Evolutionary conservation across 2,888 invertebrate species (phyloP).

Genomic region (Pachycephus smyrnensis): DNA sequence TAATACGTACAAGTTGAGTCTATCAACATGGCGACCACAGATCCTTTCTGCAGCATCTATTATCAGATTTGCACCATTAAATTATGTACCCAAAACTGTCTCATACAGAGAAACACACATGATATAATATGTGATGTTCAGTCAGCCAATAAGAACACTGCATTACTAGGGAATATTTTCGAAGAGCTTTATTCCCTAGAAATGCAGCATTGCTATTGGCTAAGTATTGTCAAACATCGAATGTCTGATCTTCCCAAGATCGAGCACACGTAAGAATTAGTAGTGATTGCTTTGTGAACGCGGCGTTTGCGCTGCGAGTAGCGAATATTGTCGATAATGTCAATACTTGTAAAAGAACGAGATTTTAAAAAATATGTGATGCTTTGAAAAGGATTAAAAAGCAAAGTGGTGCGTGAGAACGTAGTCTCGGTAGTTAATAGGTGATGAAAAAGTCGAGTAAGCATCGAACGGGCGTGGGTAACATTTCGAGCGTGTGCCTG

Average conservation of each 20-base stretch:
- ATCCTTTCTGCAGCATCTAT: too few relatives aligned
- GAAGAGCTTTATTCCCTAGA: not conserved
- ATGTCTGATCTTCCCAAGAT: not conserved
- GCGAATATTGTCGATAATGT: slow-evolving; percentile 53
- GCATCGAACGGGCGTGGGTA: slow-evolving; percentile 56
- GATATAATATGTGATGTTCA: not conserved
- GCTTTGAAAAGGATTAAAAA: slow-evolving; percentile 15
- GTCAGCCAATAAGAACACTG: not conserved
- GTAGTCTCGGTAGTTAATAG: slow-evolving; percentile 21
- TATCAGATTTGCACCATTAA: too few relatives aligned
- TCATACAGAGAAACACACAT: not conserved
- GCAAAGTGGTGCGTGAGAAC: slow-evolving; percentile 5
- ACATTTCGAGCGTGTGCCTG: slow-evolving; percentile 55
- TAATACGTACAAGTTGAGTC: too few relatives aligned
- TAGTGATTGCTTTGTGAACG: not conserved
- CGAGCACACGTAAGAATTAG: not conserved
- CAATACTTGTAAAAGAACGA: slow-evolving; percentile 43
- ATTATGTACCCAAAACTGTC: not conserved
- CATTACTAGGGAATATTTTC: not conserved
- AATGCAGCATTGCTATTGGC: not conserved
- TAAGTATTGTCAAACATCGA: not conserved
- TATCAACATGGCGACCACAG: too few relatives aligned
- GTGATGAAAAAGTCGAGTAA: slow-evolving; percentile 57
- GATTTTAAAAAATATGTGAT: slow-evolving; percentile 32
- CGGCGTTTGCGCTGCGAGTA: slow-evolving; percentile 51